Base-by-base conservation (phyloP, 2,113 vertebrate genomes). In the Limanda limanda region DNA sequence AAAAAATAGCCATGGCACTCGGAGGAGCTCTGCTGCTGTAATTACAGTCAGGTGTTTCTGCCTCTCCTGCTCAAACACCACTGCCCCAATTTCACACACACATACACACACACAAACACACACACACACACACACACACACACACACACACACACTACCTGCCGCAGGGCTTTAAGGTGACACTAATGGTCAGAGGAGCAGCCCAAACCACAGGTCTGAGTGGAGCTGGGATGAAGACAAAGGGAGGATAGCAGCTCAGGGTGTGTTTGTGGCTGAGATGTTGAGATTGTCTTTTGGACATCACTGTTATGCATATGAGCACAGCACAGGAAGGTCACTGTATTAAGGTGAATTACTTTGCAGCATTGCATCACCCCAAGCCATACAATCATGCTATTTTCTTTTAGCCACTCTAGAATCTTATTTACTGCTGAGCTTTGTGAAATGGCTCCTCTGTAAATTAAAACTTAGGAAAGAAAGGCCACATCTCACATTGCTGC, bases 1-100 rank as follows among this genome's bases (percentile, higher is more conserved):
- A n/a, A 59, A 54, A 67, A 79, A 83, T 83, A 85, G 71, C 61
- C 1, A 4, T 35, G 52, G 23, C 14, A 74, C 51, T 31, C 31
- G 5, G 27, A 31, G 5, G 27, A 31, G 27, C 27, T 31, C 27
- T 76, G 77, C 72, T 83, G 76, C 77, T 84, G 82, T 88, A 88
- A 91, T 92, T 90, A 88, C 74, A 69, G 77, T 84, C 79, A 82
- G 89, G 80, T 86, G 78, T 88, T 79, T 85, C 81, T 75, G 66
- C 78, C 68, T 69, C 62, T 63, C 58, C 66, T 76, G 56, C 74
- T 78, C 80, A 74, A 76, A 80, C 68, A 87, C 71, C 65, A 66
- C 67, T 82, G 69, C 45, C 79, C 68, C 68, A 86, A 68, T 31
- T 31, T 60, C 71, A 66, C 40, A 65, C 42, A 54, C 64, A 54